Evolutionary conservation across 2,888 invertebrate species (phyloP), one percentile per base, ranked within the genome.

Genomic region (Linyphia triangularis): DNA sequence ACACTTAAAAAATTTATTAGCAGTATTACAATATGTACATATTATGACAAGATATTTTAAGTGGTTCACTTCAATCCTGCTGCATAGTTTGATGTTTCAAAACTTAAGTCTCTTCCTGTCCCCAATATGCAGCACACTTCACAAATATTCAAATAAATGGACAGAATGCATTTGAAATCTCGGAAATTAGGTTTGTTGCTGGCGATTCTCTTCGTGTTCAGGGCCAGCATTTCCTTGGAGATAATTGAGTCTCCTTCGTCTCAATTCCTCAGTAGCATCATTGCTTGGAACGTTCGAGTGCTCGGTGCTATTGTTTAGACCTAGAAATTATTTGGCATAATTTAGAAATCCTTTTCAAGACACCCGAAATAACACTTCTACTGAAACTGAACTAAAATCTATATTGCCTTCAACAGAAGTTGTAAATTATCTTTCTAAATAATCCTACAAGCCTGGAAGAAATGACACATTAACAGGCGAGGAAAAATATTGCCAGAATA

Each of bases 21-120:
- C 75, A 82, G 81, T 81, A 81, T 88, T 88, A 88, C 75, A 88
- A 88, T 88, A 88, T 88, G 67, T 88, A 88, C 86, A 88, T 37
- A 67, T 72, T 61, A 85, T 88, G 86, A 88, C 86, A 88, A 81
- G 86, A 88, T 81, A 81, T 75, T 63, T 85, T 81, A 81, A 75
- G 81, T 88, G 81, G 26, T 86, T 81, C 67, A 69, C 75, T 69
- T 81, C 40, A 28, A 85, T 16, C 67, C 40, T 33, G 73, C 85
- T 77, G 69, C 85, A 69, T 26, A 57, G 57, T 37, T 22, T 30
- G 19, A 37, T 67, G 81, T 43, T 57, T 16, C 67, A 28, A 9
- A 79, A 43, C 40, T 51, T 51, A 51, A 61, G 61, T 79, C 19
- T 22, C 43, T 85, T 33, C 24, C 30, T 24, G n/a, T 57, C 40